These are phyloP conservation scores for Eptesicus fuscus DNA, from an alignment of 2,113 vertebrate genomes.

Conservation along the genomic window DNA sequence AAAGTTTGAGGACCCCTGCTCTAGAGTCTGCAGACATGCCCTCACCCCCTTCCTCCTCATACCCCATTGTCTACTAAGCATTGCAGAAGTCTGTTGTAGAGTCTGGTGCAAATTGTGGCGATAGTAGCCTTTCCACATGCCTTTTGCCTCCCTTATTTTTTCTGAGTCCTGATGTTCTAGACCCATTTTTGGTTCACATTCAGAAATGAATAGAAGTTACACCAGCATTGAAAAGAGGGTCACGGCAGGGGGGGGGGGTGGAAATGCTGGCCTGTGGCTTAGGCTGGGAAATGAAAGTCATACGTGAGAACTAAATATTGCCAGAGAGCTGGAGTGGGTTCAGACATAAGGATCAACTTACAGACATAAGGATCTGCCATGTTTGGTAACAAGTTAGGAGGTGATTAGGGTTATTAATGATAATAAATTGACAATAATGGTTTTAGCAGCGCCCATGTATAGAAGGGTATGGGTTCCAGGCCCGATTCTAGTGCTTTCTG, in stretches of 20 bases:
- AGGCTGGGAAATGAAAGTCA: not conserved
- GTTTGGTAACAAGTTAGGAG: not conserved
- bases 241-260: no score
- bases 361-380: not conserved
- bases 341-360: not conserved
- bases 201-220: not conserved
- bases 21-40: not conserved
- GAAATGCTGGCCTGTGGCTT: not conserved
- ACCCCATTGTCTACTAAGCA: not conserved
- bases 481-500: not conserved
- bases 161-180: not conserved
- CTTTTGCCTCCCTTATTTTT: not conserved
- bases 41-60: fast-evolving
- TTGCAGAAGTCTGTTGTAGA: not conserved
- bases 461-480: not conserved
- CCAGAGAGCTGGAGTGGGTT: not conserved
- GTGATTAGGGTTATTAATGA: not conserved
- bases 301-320: not conserved
- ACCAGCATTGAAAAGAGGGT: not conserved
- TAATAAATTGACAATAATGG: not conserved
- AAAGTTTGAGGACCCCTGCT: no score
- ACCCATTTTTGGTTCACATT: not conserved
- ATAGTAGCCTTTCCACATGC: not conserved
- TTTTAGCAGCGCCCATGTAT: not conserved
- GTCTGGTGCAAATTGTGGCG: not conserved